Evolutionary conservation across 2,888 invertebrate genomes (phyloP), one percentile per base, ranked within the genome.

Genomic region (Sylvicola cinctus): DNA sequence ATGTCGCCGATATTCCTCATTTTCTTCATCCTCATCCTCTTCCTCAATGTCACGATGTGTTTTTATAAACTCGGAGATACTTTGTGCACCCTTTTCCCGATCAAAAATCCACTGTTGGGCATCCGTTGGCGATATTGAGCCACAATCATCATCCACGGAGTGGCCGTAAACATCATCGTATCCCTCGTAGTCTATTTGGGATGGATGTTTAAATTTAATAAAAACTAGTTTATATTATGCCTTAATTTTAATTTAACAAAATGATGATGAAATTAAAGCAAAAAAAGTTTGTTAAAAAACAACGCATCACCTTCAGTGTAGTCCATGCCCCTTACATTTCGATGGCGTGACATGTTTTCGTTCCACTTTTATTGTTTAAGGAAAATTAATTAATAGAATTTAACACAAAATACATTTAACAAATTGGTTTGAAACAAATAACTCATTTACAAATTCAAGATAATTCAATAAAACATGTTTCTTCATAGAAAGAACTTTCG

Each of bases 71-170:
- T 74, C 68, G 11, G 79, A 70, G 50, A 87, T 74, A 42, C 71
- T 75, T 39, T 72, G 71, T 45, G 73, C 70, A 35, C 71, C 73
- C 27, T 71, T 65, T 41, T 72, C 74, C 30, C 90, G 68, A 50
- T 90, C 84, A 50, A 74, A 91, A 49, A 90, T 65, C 62, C 84
- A 91, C 49, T 81, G 78, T 38, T 74, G 69, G 27, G 73, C 65
- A 62, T 87, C 84, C 49, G 80, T 79, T 3, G 91, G 90, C 11
- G 91, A 93, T 47, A 88, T 73, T 50, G 78, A 80, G 55, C 72
- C 79, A 51, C 88, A 88, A 50, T 93, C 91, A 58, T 93, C 93
- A 57, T 93, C 93, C 29, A 90, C 77, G 3, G 91, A 91, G 55
- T 85, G 83, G 10, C 91, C 91, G 54, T 88, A 93, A 38, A 84